Percentiles rank a stretch among this genome's conserved stretches.
Evolutionary conservation across 2,113 vertebrate species (phyloP).

Genomic region (Bujurquina vittata): DNA sequence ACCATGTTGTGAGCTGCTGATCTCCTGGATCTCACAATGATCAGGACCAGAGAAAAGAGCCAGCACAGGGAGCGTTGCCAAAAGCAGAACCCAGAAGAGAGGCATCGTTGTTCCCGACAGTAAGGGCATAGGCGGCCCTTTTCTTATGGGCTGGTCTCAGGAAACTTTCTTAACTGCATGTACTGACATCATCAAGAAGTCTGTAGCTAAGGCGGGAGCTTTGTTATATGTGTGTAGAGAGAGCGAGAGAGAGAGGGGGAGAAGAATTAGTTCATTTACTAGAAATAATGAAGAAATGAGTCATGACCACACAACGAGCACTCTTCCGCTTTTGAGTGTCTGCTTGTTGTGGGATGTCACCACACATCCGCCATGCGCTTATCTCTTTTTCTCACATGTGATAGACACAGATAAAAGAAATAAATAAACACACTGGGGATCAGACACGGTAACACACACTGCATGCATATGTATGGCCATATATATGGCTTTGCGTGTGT

Average conservation of each 20-base stretch:
- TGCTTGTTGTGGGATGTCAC: conserved; percentile 38
- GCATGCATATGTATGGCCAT: background rate
- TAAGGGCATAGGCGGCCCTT: background rate
- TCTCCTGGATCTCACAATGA: background rate
- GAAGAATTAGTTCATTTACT: conserved; percentile 35
- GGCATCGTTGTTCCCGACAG: conserved; percentile 18
- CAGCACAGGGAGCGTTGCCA: conserved; percentile 2
- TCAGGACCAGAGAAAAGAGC: conserved; percentile 3
- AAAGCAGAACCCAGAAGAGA: conserved; percentile 37
- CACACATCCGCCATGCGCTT: conserved; percentile 45
- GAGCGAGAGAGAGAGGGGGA: background rate
- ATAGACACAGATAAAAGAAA: background rate
- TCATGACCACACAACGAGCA: conserved; percentile 26
- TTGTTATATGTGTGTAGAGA: background rate
- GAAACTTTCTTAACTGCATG: background rate
- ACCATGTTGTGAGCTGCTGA: conserved; percentile 36
- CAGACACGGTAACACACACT: background rate
- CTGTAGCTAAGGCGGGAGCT: background rate
- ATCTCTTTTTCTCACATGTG: conserved; percentile 43
- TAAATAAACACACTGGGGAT: background rate
- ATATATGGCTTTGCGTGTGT: no score
- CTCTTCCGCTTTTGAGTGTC: conserved; percentile 50
- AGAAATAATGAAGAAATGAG: conserved; percentile 57
- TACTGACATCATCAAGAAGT: background rate
- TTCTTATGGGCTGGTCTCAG: background rate